Evolutionary conservation across 2,888 invertebrate genomes (phyloP), one percentile per base, ranked within the genome.

Genomic region (Diarsia dahlii): DNA sequence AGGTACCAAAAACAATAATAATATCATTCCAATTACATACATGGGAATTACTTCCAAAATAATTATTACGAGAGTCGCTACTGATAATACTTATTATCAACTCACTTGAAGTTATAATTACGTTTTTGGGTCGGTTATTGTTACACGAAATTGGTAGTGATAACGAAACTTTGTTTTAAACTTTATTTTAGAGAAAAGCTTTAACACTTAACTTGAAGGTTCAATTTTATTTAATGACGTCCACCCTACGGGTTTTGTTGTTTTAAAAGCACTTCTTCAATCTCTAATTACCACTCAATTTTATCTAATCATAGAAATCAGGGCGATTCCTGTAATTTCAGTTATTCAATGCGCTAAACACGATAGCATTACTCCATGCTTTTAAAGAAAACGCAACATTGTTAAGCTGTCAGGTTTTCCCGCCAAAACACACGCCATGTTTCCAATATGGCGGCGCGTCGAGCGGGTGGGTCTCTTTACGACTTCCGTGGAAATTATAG

Each of bases 401-500:
- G 80, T 84, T 80, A 77, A 23, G 72, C 78, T 72, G 76, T 84
- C 78, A 72, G 84, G 81, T 74, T 89, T 90, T 86, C 93, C 94
- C 95, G 93, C 94, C 93, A 92, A 94, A 95, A 94, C 92, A 94
- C 91, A 89, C 91, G 90, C 91, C 89, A 89, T 82, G 85, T 92
- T 93, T 92, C 89, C 93, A 95, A 95, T 91, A 95, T 95, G 94
- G 94, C 93, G 88, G 88, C 87, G 88, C 78, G 87, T 58, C 63
- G 77, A 80, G 63, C 89, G 90, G 90, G 91, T 91, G 90, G 90
- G 91, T 91, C 93, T 93, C 91, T 95, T 95, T 95, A 95, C 94
- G 95, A 94, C 93, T 94, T 93, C 91, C 92, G 91, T 92, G 94
- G 92, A 95, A 95, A 95, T 95, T 95, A 95, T 94, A 90, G 91